These are phyloP conservation scores for Cinclus mexicanus DNA, from an alignment of 2,113 vertebrate genomes.

Conservation along the genomic window DNA sequence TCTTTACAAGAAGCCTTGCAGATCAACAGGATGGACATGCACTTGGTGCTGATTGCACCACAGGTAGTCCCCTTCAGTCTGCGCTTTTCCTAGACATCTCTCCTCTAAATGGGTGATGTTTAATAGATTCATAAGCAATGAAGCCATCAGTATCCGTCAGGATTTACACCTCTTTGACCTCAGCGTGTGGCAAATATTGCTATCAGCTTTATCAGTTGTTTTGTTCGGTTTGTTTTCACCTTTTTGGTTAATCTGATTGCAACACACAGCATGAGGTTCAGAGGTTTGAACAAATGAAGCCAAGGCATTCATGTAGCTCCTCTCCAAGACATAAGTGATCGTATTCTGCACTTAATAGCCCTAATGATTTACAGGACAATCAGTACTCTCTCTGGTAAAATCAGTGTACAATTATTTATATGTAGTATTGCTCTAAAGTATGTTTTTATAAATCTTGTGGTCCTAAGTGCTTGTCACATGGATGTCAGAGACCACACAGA, in stretches of 20 bases:
- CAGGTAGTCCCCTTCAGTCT: not conserved
- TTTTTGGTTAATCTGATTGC: constrained; percentile 21
- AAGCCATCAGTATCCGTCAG: not conserved
- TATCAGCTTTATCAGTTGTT: not conserved
- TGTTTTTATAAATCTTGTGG: constrained; percentile 4
- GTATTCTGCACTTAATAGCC: not conserved
- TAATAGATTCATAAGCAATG: not conserved
- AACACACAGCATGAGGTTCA: not conserved
- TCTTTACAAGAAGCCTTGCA: not conserved
- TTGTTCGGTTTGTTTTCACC: not conserved
- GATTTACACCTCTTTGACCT: not conserved
- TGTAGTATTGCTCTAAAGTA: not conserved
- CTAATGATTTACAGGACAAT: not conserved
- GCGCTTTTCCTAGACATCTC: not conserved
- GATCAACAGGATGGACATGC: not conserved
- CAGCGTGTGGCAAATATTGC: not conserved
- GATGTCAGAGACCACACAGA: not conserved
- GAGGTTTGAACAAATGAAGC: not conserved
- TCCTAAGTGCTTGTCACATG: constrained; percentile 3
- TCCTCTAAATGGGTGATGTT: not conserved
- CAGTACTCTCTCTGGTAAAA: not conserved
- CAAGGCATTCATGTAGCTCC: not conserved
- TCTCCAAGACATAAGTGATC: not conserved
- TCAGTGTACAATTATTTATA: constrained; percentile 13
- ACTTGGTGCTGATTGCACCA: not conserved